These are phyloP conservation scores for Agrilus biguttatus DNA, from an alignment of 2,888 invertebrate species.

Conservation along the genomic window DNA sequence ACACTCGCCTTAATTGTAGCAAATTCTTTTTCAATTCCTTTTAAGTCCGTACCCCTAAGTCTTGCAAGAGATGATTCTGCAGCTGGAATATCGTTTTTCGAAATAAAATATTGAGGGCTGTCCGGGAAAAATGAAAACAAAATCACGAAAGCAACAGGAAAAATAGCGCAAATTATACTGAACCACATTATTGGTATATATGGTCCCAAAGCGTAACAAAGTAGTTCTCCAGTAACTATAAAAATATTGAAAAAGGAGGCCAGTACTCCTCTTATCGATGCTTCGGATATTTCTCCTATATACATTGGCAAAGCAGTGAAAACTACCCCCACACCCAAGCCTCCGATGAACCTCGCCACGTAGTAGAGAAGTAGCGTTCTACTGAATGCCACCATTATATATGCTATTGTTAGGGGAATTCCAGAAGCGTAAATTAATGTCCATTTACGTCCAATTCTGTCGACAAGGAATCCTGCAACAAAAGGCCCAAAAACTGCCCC, in stretches of 20 bases:
- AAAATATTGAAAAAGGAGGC: conserved; percentile 54
- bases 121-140: conserved; percentile 61
- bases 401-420: conserved; percentile 43
- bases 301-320: conserved; percentile 70
- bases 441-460: conserved; percentile 46
- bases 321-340: conserved; percentile 39
- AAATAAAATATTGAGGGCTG: conserved; percentile 55
- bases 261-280: conserved; percentile 59
- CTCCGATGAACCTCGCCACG: conserved; percentile 9
- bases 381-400: conserved; percentile 10
- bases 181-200: conserved; percentile 47
- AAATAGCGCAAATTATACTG: conserved; percentile 32
- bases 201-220: conserved; percentile 56
- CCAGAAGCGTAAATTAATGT: conserved; percentile 46
- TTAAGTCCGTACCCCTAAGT: conserved; percentile 42
- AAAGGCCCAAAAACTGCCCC: conserved; percentile 51
- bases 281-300: conserved; percentile 71
- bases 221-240: conserved; percentile 51
- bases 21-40: conserved; percentile 34
- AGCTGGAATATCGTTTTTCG: conserved; percentile 39
- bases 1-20: conserved; percentile 20
- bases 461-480: conserved; percentile 46
- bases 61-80: conserved; percentile 41
- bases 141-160: conserved; percentile 37
- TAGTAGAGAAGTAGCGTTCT: conserved; percentile 5